Evolutionary conservation across 2,888 invertebrate species (phyloP), one percentile per base, ranked within the genome.

Genomic region (Carcina quercana): DNA sequence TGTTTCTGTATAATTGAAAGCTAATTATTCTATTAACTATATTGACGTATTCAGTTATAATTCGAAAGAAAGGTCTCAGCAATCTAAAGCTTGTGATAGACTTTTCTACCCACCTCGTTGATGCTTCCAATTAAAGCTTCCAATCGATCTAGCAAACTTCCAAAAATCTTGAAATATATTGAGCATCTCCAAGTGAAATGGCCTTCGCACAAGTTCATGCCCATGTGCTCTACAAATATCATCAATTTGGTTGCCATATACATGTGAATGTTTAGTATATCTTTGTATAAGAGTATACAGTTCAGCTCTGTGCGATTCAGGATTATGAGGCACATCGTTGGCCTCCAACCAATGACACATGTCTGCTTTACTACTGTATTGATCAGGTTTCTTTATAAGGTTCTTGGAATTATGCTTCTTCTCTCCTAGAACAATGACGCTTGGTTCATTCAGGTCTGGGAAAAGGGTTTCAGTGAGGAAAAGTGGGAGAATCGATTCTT

Each of bases 201-300:
- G 41, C 25, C 35, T 28, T 24, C 32, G 38, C 6, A 46, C 6
- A 6, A 45, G 25, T 2, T 39, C 42, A 13, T 45, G 38, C 6
- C 43, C 45, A 15, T 35, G 20, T 3, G 22, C 19, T 10, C 25
- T 31, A n/a, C 43, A 6, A 7, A 33, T 21, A 28, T 31, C 35
- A 1, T 42, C 42, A 2, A 38, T n/a, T 5, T 21, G 6, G 15
- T 32, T 25, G n/a, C 14, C 4, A n/a, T 15, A n/a, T n/a, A n/a
- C n/a, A n/a, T n/a, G n/a, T n/a, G n/a, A n/a, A n/a, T n/a, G n/a
- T n/a, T n/a, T n/a, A n/a, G n/a, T n/a, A n/a, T n/a, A n/a, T 21
- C 28, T 39, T 13, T 42, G 28, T 28, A 51, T 38, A 1, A 49
- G 17, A 22, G 41, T 35, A 22, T 37, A 49, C 10, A 51, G 35